Conservation (phyloP, 2,797 vertebrate species). For the Todus mexicanus region DNA sequence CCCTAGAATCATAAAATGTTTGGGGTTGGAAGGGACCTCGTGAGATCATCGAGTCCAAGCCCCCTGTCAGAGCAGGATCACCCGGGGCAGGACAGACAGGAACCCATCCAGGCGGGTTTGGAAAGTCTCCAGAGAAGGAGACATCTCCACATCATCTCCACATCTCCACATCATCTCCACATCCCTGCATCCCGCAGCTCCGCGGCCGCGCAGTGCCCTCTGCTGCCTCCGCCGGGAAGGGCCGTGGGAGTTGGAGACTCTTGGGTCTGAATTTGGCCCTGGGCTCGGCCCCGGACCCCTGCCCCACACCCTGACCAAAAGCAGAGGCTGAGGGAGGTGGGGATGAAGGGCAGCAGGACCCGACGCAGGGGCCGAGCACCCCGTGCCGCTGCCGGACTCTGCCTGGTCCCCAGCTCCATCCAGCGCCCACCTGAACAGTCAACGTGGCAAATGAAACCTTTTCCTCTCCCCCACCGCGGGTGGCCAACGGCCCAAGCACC, state of each 20-base stretch:
- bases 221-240: neutral
- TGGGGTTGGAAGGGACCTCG: too few species aligned
- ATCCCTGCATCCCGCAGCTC: too few species aligned
- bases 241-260: neutral
- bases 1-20: too few species aligned
- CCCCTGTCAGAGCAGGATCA: too few species aligned
- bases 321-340: neutral
- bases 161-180: too few species aligned
- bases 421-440: neutral
- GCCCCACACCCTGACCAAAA: neutral
- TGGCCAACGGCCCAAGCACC: neutral
- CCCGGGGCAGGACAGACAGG: too few species aligned
- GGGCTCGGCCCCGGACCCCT: neutral
- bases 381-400: neutral
- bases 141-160: too few species aligned
- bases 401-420: neutral
- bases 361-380: neutral
- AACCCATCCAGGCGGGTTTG: too few species aligned
- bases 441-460: fast-evolving
- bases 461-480: neutral
- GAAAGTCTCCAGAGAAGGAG: too few species aligned
- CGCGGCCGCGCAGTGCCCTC: neutral
- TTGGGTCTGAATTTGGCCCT: neutral
- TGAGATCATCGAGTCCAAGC: too few species aligned
- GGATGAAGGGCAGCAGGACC: neutral